Conservation (phyloP, 1,140 invertebrate genomes). For the Mesaphorura yosii region DNA sequence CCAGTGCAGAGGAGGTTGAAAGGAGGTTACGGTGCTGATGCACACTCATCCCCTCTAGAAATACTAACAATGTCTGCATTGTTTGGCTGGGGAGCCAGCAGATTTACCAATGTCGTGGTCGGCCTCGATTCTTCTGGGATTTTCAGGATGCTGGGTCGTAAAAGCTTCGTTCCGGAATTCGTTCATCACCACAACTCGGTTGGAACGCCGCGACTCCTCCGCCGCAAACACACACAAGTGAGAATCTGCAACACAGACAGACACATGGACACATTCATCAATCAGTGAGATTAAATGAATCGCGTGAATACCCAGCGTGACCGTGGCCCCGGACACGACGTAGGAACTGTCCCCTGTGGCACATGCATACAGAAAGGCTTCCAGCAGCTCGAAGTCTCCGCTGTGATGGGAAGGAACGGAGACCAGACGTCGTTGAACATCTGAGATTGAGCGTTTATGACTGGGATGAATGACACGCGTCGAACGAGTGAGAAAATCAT, state of each 20-base stretch:
- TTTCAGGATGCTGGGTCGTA: background rate
- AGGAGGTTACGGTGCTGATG: too few relatives aligned
- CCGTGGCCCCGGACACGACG: conserved; percentile 25
- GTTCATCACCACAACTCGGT: conserved; percentile 21
- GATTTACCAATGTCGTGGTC: too few relatives aligned
- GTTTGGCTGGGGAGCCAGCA: too few relatives aligned
- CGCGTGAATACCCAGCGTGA: conserved; percentile 22
- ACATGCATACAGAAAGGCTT: conserved; percentile 37
- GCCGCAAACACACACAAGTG: conserved; percentile 29
- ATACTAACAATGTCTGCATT: too few relatives aligned
- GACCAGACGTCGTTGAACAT: background rate
- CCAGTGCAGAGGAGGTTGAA: too few relatives aligned
- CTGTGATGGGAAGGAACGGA: conserved; percentile 35
- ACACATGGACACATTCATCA: background rate
- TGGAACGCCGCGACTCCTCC: conserved; percentile 13
- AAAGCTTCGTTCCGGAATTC: conserved; percentile 9
- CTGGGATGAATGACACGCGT: conserved; percentile 20
- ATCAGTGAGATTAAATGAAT: background rate
- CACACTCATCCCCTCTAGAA: too few relatives aligned
- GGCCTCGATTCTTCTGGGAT: background rate
- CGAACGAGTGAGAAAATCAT: conserved; percentile 30
- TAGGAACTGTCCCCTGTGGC: conserved; percentile 20
- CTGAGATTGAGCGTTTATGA: conserved; percentile 1
- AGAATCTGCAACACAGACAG: conserved; percentile 16
- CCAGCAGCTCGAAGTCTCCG: conserved; percentile 36